These are phyloP conservation scores for Tenthredo scrophulariae DNA, from an alignment of 2,888 invertebrate species.

Conservation along the genomic window DNA sequence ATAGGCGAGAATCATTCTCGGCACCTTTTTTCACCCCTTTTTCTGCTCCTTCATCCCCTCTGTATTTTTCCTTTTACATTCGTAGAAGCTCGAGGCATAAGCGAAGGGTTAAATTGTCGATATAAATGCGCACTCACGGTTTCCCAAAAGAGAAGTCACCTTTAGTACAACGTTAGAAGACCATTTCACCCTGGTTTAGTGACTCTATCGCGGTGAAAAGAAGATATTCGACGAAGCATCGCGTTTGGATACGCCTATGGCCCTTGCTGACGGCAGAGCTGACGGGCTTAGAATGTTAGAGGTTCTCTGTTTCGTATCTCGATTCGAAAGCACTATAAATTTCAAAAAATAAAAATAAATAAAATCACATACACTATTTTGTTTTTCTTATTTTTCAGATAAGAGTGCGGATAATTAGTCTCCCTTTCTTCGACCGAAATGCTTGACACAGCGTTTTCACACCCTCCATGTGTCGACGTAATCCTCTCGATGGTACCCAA, in stretches of 20 bases:
- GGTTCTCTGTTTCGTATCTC: constrained; percentile 15
- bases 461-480: not conserved
- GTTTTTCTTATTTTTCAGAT: not conserved
- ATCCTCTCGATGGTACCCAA: not conserved
- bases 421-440: not conserved
- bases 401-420: not conserved
- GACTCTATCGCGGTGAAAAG: constrained; percentile 49
- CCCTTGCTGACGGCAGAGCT: constrained; percentile 41
- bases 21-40: not conserved
- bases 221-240: constrained; percentile 10
- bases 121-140: constrained; percentile 54
- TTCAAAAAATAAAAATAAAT: not conserved
- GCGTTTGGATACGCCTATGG: constrained; percentile 36
- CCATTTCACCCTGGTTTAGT: constrained; percentile 35
- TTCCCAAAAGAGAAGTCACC: constrained; percentile 33
- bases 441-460: not conserved
- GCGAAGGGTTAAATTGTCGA: constrained; percentile 54
- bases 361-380: not conserved
- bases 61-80: constrained; percentile 2
- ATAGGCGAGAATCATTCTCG: not conserved
- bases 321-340: not conserved
- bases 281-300: constrained; percentile 1
- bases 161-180: constrained; percentile 47
- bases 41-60: not conserved
- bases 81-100: constrained; percentile 12